A percentile compares a stretch with the other conserved stretches of the same genome.
These are phyloP conservation scores for Channa striata DNA, from an alignment of 2,797 vertebrate species.

Conservation along the genomic window DNA sequence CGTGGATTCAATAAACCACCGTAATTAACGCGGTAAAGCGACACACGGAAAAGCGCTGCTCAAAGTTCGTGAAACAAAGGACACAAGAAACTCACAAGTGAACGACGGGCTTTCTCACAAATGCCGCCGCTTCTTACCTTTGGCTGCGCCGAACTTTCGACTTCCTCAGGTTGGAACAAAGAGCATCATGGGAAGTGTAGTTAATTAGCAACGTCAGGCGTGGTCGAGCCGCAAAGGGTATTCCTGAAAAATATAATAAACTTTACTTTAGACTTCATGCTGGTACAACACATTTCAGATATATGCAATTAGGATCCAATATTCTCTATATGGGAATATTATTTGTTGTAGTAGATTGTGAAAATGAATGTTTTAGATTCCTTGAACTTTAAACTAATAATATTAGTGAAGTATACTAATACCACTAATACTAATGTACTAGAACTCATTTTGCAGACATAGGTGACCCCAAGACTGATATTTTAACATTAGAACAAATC, in stretches of 20 bases:
- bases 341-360: background rate
- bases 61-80: background rate
- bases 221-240: background rate
- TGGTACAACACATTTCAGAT: too few species aligned
- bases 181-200: conserved; percentile 74
- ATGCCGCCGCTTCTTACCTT: conserved; percentile 7
- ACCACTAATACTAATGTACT: too few species aligned
- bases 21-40: background rate
- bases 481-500: too few species aligned
- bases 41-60: background rate
- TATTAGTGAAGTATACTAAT: too few species aligned
- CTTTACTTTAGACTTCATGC: too few species aligned
- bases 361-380: too few species aligned
- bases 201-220: background rate
- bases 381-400: too few species aligned
- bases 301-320: background rate
- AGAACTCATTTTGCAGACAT: too few species aligned
- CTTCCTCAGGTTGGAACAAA: conserved; percentile 41
- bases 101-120: too few species aligned
- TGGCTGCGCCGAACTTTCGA: background rate
- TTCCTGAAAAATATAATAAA: too few species aligned
- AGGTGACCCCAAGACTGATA: too few species aligned
- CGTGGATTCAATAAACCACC: conserved; percentile 50
- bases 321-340: background rate
- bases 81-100: too few species aligned